Percentiles rank a stretch among this genome's conserved stretches.
Evolutionary conservation across 2,888 invertebrate species (phyloP).

Genomic region (Salticus scenicus): DNA sequence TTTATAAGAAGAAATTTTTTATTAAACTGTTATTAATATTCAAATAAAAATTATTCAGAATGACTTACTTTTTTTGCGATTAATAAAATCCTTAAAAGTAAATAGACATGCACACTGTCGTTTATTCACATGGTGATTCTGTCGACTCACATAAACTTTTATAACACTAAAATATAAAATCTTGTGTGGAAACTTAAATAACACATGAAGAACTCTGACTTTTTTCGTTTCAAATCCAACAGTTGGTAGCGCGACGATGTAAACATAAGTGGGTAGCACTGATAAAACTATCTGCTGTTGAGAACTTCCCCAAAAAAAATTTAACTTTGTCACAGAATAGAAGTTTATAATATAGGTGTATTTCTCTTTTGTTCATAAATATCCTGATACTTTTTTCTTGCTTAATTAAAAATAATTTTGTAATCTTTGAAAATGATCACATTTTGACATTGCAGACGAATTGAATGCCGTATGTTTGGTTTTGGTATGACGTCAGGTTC

Average conservation of each 20-base stretch:
- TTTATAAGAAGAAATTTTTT: too few relatives aligned
- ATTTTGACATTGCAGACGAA: slow-evolving; percentile 64
- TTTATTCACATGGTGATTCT: too few relatives aligned
- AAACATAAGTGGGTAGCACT: slow-evolving; percentile 61
- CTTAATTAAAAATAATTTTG: background rate
- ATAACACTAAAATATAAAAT: too few relatives aligned
- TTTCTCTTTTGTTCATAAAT: background rate
- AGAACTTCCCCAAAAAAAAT: background rate
- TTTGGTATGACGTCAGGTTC: slow-evolving; percentile 57
- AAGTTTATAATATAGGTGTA: background rate
- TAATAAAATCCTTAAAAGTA: too few relatives aligned
- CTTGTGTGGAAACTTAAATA: too few relatives aligned
- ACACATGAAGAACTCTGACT: too few relatives aligned
- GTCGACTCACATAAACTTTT: too few relatives aligned
- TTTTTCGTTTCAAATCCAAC: slow-evolving; percentile 42
- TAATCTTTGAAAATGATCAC: slow-evolving; percentile 28
- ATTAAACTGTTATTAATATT: too few relatives aligned
- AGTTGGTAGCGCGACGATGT: slow-evolving; percentile 56
- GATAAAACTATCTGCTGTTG: slow-evolving; percentile 44
- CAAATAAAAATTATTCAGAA: too few relatives aligned
- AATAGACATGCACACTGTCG: too few relatives aligned
- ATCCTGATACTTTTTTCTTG: background rate
- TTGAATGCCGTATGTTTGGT: slow-evolving; percentile 57
- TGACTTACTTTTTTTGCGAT: too few relatives aligned
- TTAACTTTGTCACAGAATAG: background rate